phyloP scores from a whole-genome alignment of 1,140 invertebrate genomes.

The Pseudomyrmex sp. region DNA sequence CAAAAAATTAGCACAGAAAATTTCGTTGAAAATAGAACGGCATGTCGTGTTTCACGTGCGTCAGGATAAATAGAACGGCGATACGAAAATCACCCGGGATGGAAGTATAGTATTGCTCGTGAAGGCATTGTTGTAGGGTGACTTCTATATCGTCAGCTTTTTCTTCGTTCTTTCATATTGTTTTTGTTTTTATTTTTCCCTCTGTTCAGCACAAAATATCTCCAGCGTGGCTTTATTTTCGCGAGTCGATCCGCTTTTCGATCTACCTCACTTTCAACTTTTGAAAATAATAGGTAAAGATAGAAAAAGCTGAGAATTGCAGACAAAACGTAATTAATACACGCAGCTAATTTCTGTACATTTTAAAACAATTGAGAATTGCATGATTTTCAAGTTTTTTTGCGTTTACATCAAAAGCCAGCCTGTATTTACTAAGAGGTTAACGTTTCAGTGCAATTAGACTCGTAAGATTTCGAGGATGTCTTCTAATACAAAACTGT shows the following conservation, averaged over 20 bases:
- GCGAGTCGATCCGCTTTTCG: constrained; percentile 32
- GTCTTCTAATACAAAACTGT: background rate
- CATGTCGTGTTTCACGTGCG: background rate
- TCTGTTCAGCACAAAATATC: constrained; percentile 6
- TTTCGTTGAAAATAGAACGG: background rate
- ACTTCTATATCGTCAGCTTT: constrained; percentile 9
- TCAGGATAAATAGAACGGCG: constrained; percentile 29
- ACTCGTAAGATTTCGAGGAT: background rate
- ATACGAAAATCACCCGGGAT: constrained; percentile 28
- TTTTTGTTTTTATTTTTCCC: constrained; percentile 20
- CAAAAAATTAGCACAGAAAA: background rate
- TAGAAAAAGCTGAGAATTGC: background rate
- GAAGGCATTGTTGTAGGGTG: constrained; percentile 9
- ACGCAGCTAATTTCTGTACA: background rate
- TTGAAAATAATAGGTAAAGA: background rate
- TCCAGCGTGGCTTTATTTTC: constrained; percentile 25
- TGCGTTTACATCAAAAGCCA: background rate
- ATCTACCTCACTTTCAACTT: constrained; percentile 31
- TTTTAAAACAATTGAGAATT: constrained; percentile 20
- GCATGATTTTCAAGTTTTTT: background rate
- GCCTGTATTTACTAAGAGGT: background rate
- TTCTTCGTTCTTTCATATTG: background rate
- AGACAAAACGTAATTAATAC: background rate
- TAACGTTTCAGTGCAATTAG: background rate
- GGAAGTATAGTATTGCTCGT: constrained; percentile 2